Percentiles rank a stretch among this genome's conserved stretches.
Conservation (phyloP, 2,113 vertebrate genomes). For the Melanocharis versteri region DNA sequence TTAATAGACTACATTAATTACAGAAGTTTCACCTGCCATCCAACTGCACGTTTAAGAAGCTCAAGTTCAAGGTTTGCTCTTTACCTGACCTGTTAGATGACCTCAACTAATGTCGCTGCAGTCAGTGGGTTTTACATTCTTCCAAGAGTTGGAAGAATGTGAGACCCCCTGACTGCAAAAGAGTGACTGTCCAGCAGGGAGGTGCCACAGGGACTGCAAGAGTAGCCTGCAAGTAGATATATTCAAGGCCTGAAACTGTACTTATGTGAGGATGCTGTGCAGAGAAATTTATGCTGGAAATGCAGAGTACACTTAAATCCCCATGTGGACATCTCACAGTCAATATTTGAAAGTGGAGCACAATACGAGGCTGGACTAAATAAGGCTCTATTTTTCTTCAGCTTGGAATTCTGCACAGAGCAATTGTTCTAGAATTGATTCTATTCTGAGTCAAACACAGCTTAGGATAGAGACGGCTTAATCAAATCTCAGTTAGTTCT, state of each 20-base stretch:
- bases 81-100: neutral
- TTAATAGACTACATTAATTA: neutral
- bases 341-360: neutral
- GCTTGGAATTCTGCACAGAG: neutral
- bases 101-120: neutral
- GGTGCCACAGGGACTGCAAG: neutral
- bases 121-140: too few relatives aligned
- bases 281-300: neutral
- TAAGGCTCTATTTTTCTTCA: neutral
- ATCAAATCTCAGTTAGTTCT: conserved; percentile 22
- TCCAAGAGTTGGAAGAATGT: neutral
- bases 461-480: neutral
- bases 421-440: neutral
- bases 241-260: neutral
- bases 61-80: neutral
- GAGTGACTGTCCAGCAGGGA: neutral
- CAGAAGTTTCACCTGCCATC: neutral
- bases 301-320: neutral
- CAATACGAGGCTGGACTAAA: neutral
- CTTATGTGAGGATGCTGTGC: neutral
- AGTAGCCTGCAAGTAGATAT: neutral
- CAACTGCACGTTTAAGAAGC: neutral
- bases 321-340: neutral
- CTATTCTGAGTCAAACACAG: neutral
- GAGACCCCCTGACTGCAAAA: neutral